These are phyloP conservation scores for Oxyruncus cristatus DNA, from an alignment of 2,113 vertebrate species.

Conservation along the genomic window DNA sequence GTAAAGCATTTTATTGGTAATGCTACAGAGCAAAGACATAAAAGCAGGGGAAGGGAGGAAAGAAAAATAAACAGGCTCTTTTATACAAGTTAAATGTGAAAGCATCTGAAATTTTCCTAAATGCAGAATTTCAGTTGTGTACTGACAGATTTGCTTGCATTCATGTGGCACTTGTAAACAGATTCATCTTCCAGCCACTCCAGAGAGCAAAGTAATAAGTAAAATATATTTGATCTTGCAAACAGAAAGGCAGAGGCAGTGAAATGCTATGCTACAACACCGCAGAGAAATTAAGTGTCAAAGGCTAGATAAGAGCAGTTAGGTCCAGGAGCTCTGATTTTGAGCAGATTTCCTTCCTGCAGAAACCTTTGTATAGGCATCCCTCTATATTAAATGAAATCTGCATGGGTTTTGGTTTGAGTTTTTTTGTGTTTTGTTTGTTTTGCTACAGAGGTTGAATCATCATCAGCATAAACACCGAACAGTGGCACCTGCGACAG, in stretches of 20 bases:
- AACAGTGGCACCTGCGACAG: not conserved
- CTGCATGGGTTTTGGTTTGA: not conserved
- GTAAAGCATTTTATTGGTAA: not conserved
- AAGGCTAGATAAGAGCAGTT: not conserved
- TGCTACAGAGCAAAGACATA: not conserved
- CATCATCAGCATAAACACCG: not conserved
- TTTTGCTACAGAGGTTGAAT: not conserved
- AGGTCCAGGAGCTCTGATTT: not conserved
- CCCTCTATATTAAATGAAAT: not conserved
- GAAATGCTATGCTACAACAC: not conserved
- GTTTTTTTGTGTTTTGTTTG: not conserved
- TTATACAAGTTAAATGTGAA: not conserved
- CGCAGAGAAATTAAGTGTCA: not conserved
- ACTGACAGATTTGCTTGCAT: not conserved
- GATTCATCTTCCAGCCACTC: not conserved
- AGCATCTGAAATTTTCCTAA: not conserved
- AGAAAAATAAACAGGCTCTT: not conserved
- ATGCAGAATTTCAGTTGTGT: not conserved
- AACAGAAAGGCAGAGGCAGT: not conserved
- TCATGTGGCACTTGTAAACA: not conserved
- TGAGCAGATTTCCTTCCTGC: not conserved
- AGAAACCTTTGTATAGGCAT: not conserved
- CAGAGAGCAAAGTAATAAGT: not conserved
- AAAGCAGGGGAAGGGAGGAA: not conserved
- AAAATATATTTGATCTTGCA: not conserved